Percentiles rank a stretch among this genome's conserved stretches.
phyloP scores from a whole-genome alignment of 2,888 invertebrate genomes.

The Ormyrus thymus region DNA sequence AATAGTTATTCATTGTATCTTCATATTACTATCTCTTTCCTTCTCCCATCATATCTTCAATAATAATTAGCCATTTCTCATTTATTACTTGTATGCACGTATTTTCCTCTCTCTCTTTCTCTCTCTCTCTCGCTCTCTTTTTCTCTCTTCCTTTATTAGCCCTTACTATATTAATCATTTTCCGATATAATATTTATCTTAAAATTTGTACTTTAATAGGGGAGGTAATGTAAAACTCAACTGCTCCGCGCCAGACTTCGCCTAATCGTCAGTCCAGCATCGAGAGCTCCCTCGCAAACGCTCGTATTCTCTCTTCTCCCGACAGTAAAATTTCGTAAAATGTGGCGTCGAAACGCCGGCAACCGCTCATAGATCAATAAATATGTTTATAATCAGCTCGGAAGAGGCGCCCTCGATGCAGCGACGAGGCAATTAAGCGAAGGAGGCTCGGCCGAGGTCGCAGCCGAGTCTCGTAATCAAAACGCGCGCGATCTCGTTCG shows the following conservation, averaged over 20 bases:
- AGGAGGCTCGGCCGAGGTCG: constrained; percentile 55
- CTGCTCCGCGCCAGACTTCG: constrained; percentile 59
- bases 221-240: constrained; percentile 71
- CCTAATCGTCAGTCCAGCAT: no score
- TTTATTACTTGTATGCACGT: constrained; percentile 51
- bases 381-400: no score
- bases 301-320: no score
- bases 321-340: no score
- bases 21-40: constrained; percentile 61
- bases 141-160: constrained; percentile 56
- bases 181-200: constrained; percentile 71
- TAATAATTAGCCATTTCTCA: constrained; percentile 65
- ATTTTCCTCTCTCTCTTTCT: constrained; percentile 49
- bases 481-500: constrained; percentile 52
- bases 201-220: constrained; percentile 74
- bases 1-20: constrained; percentile 66
- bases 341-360: no score
- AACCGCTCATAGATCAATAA: no score
- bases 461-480: constrained; percentile 63
- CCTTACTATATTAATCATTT: constrained; percentile 65
- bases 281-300: no score
- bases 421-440: no score
- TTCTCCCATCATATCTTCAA: constrained; percentile 56
- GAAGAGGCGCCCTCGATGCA: no score
- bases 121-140: constrained; percentile 54